Base-by-base conservation (phyloP, 2,888 invertebrate genomes). In the Acleris cristana region DNA sequence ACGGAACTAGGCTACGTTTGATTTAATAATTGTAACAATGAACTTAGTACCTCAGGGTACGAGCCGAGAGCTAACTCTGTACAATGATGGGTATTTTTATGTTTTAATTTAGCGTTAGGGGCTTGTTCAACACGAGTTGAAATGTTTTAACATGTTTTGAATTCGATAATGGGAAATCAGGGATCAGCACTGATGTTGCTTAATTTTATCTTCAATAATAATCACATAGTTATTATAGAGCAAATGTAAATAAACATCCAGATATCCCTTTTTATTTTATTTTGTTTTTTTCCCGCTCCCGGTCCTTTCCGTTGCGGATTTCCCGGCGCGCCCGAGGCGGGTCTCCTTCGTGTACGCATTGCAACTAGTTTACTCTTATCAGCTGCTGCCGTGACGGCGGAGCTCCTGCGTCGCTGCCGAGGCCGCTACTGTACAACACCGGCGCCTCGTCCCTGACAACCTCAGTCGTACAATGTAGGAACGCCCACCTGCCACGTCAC, bases 231-330 rank as follows among this genome's bases (percentile, higher is more conserved):
- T 90, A 89, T 90, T 90, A 90, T 90, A 86, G 84, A 87, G 84
- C 85, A 80, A 88, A 87, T 92, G 92, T 92, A 92, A 92, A 92
- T 92, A 92, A 92, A 92, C 90, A 91, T 90, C 90, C 89, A 86
- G 86, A 86, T 89, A 88, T 88, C 90, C 92, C 90, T 89, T 90
- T 83, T 92, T 87, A 87, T 90, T 91, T 91, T 87, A 84, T 79
- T 91, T 92, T 92, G 86, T 86, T 90, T 91, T 88, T 86, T 70
- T 72, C 74, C 80, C 69, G 59, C 69, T 73, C 74, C 54, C 58
- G 65, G 74, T 73, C 75, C 72, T 72, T 72, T 73, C 69, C 75
- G 53, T 45, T 58, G 62, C 65, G 59, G 40, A 52, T 53, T 45
- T 49, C 58, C 54, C 58, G 66, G 63, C 56, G 40, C n/a, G 54